phyloP scores from a whole-genome alignment of 2,888 invertebrate genomes.

The Alcis repandata region DNA sequence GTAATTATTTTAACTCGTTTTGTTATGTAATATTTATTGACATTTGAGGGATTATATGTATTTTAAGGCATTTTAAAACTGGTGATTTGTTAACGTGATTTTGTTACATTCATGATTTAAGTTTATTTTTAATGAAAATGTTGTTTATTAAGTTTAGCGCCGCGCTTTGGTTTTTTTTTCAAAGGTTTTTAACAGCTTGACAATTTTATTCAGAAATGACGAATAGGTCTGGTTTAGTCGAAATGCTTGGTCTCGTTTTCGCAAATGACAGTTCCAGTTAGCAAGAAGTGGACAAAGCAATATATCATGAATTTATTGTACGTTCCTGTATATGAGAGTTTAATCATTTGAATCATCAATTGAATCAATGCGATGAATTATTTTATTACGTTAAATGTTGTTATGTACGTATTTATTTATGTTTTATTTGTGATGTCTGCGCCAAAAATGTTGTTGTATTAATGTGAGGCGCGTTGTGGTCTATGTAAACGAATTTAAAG shows the following conservation, averaged over 20 bases:
- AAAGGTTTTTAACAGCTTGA: not conserved
- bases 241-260: not conserved
- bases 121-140: not conserved
- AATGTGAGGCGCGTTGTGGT: constrained; percentile 11
- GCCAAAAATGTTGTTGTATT: constrained; percentile 36
- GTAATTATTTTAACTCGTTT: constrained; percentile 48
- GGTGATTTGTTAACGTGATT: constrained; percentile 45
- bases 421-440: constrained; percentile 39
- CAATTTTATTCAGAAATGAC: not conserved
- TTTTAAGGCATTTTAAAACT: constrained; percentile 30
- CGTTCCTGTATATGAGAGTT: not conserved
- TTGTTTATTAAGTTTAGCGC: constrained; percentile 17
- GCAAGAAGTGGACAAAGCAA: not conserved
- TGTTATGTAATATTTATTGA: constrained; percentile 42
- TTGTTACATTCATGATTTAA: constrained; percentile 22
- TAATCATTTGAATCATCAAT: no score
- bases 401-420: constrained; percentile 16
- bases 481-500: constrained; percentile 39
- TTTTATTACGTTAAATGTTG: no score
- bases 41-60: constrained; percentile 37
- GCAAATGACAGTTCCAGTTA: not conserved
- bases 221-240: not conserved
- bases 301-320: not conserved
- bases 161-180: not conserved
- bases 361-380: not conserved